Base-by-base conservation (phyloP, 2,797 vertebrate genomes). In the Pangasius macronema region DNA sequence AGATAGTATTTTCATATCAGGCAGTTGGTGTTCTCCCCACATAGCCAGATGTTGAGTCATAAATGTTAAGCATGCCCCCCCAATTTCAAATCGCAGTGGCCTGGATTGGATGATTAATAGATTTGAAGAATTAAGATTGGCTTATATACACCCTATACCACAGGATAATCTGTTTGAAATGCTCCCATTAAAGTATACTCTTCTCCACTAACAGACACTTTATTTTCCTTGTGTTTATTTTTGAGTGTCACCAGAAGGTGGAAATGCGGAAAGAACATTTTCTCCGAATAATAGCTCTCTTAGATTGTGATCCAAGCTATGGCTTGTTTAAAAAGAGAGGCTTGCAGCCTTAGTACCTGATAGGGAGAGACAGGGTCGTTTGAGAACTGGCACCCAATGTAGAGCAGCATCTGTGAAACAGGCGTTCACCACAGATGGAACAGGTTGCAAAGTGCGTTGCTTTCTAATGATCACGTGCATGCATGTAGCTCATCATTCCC, bases 331-430 rank as follows among this genome's bases (percentile, higher is more conserved):
- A 61, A 79, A 86, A 55, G 10, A 87, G 84, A 87, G 83, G 76
- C 67, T 73, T 85, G 55, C 63, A 86, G 53, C 10, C 39, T 85
- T n/a, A 10, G 63, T 20, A 85, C 81, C 87, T 92, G 89, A 92
- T 90, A 76, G 91, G 90, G 83, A 73, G 46, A 91, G 90, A 92
- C 89, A 84, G 86, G 84, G 42, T 88, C 83, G 81, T 87, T 92
- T 91, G 79, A 67, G 65, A 77, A 76, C 76, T 76, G 76, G 39
- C 82, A 24, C 87, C 87, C 87, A 87, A 75, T 27, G 84, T 87
- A 83, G 76, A 85, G 65, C 83, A 81, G 67, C 76, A 90, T 83
- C 90, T 91, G 85, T 93, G 91, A 88, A 49, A 51, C 85, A 91
- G 36, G 68, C 88, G 82, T 87, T 85, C 87, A 86, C 49, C 88